Percentiles rank a stretch among this genome's conserved stretches.
Conservation (phyloP, 2,888 invertebrate genomes). For the Nomada hirtipes region DNA sequence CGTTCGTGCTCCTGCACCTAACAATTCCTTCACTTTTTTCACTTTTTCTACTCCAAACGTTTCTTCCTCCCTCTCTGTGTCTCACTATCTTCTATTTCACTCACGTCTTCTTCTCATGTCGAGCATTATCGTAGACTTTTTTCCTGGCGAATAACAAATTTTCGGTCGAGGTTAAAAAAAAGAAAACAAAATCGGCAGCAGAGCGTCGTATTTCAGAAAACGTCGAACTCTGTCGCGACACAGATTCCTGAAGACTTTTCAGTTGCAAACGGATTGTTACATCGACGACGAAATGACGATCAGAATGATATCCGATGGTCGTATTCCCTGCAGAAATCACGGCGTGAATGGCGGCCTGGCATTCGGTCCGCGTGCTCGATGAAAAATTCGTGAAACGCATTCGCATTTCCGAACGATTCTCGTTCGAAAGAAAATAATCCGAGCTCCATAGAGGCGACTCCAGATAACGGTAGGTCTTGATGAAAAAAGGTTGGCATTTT, state of each 20-base stretch:
- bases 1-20: constrained; percentile 25
- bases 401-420: not conserved
- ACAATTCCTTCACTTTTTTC: not conserved
- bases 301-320: constrained; percentile 27
- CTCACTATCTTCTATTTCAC: not conserved
- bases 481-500: not conserved
- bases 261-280: constrained; percentile 3
- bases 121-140: constrained; percentile 3
- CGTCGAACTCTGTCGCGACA: not conserved
- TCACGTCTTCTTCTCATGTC: constrained; percentile 14
- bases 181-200: not conserved
- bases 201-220: not conserved
- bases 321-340: constrained; percentile 56
- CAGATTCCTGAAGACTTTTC: constrained; percentile 4
- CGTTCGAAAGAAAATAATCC: constrained; percentile 1
- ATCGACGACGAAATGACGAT: constrained; percentile 33
- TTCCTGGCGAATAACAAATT: not conserved
- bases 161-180: not conserved
- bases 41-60: not conserved
- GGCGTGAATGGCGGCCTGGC: constrained; percentile 7
- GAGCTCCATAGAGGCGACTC: not conserved
- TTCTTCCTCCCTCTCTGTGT: not conserved
- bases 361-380: constrained; percentile 20
- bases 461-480: not conserved
- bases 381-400: constrained; percentile 40